These are phyloP conservation scores for Hylaeus anthracinus DNA, from an alignment of 1,140 invertebrate species.

Conservation along the genomic window DNA sequence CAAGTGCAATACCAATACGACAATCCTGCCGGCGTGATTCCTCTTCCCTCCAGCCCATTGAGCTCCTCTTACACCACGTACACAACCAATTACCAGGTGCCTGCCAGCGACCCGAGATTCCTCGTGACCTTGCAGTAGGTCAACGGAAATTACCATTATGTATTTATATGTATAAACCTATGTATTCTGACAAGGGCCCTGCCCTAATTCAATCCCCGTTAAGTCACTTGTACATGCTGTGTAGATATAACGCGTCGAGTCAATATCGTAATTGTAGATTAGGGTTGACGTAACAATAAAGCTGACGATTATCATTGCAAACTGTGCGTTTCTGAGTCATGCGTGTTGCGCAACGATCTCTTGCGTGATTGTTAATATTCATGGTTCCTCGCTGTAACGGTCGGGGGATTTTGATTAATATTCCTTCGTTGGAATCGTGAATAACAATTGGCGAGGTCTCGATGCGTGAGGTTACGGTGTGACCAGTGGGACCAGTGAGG, in stretches of 20 bases:
- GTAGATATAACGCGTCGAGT: not conserved
- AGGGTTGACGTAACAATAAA: conserved; percentile 45
- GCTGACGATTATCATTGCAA: not conserved
- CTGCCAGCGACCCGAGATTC: conserved; percentile 68
- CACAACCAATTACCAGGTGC: conserved; percentile 70
- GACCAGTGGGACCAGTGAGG: no score
- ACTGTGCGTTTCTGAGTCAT: not conserved
- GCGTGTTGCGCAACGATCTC: not conserved
- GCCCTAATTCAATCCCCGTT: not conserved
- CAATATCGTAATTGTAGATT: conserved; percentile 11
- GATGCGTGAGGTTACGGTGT: no score
- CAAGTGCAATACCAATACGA: conserved; percentile 74
- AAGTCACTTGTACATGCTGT: conserved; percentile 20
- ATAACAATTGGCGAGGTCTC: no score
- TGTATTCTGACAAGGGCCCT: conserved; percentile 4
- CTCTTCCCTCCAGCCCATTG: conserved; percentile 48
- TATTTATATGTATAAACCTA: not conserved
- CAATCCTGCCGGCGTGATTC: conserved; percentile 64
- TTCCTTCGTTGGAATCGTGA: no score
- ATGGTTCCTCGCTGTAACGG: no score
- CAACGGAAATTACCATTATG: not conserved
- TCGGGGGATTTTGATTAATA: no score
- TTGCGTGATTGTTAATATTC: not conserved
- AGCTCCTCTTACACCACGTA: conserved; percentile 68
- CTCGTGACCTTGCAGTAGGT: conserved; percentile 67